Base-by-base conservation (phyloP, 2,888 invertebrate species). In the Lottia gigantea region DNA sequence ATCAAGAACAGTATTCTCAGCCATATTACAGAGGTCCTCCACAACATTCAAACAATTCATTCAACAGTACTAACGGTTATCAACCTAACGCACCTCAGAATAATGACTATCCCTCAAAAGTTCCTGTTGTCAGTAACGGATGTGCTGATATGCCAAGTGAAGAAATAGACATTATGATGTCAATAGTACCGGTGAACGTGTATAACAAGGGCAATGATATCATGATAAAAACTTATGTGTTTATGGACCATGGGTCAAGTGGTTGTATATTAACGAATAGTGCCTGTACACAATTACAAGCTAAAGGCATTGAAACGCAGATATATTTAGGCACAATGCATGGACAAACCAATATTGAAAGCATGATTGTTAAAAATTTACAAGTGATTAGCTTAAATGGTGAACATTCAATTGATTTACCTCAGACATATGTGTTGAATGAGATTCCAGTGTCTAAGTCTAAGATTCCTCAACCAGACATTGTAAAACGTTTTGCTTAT, bases 111-210 rank as follows among this genome's bases (percentile, higher is more conserved):
- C 14, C 47, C n/a, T 15, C 23, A 14, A 25, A 46, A 7, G 25
- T 26, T 2, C 23, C 40, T 19, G 40, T 19, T 16, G 31, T 25
- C 23, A 23, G 47, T 12, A n/a, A 8, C 11, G 46, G 31, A n/a
- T 23, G 23, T 16, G 25, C 25, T 19, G 26, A 12, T 19, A 31
- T 15, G 14, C 65, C 25, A 16, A 55, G 23, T 62, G 55, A 14
- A n/a, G 64, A 62, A 25, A 2, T 31, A n/a, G 66, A 26, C 12
- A 8, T n/a, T 14, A 70, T 64, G 25, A 72, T 72, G 72, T 31
- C 69, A 15, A 70, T 72, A 16, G 26, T 72, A 19, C 72, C 69
- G 7, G 72, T 71, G 3, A 46, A 46, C 6, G 47, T 71, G 7
- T 46, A 26, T 31, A 19, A 16, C 40, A 61, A 55, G 40, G 49